Evolutionary conservation across 2,113 vertebrate genomes (phyloP), one percentile per base, ranked within the genome.

Genomic region (Lucifuga dentata): DNA sequence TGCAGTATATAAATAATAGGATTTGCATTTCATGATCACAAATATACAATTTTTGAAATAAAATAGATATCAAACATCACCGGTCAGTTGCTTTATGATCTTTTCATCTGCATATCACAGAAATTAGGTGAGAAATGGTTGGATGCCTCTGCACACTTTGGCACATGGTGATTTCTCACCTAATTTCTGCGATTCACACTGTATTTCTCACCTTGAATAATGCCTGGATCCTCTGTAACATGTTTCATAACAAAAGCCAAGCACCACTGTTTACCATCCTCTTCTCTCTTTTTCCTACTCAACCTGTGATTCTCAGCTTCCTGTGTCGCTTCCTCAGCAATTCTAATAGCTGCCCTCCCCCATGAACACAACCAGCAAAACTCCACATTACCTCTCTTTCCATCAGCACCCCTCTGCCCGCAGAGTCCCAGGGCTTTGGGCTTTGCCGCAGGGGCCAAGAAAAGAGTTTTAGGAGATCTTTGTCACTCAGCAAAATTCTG

Each of bases 401-500:
- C 62, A 63, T 66, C 77, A 73, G 41, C 67, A 39, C 29, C 57
- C 23, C 38, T 48, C 82, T 66, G 65, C 61, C 48, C 64, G 59
- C 73, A 50, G 41, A 71, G 69, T 67, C 61, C 36, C 53, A 78
- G 59, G 36, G n/a, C n/a, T n/a, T 53, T 55, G 39, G 5, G 32
- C 50, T 62, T 29, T 35, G 65, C 84, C 56, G 15, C 48, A 43
- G 60, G 62, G 69, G 39, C 53, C 5, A 13, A 60, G 20, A 74
- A 48, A 51, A 65, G 48, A 52, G 78, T 80, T 76, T 52, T 26
- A 44, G 29, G 43, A 51, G 43, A 60, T 80, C 32, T 60, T 73
- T 73, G 62, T 78, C 61, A 40, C 67, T 64, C 21, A 0, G 11
- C 10, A 15, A 81, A 68, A 62, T 74, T 70, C 73, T 74, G 77